Conservation (phyloP, 2,113 vertebrate genomes). For the Thermophis baileyi region DNA sequence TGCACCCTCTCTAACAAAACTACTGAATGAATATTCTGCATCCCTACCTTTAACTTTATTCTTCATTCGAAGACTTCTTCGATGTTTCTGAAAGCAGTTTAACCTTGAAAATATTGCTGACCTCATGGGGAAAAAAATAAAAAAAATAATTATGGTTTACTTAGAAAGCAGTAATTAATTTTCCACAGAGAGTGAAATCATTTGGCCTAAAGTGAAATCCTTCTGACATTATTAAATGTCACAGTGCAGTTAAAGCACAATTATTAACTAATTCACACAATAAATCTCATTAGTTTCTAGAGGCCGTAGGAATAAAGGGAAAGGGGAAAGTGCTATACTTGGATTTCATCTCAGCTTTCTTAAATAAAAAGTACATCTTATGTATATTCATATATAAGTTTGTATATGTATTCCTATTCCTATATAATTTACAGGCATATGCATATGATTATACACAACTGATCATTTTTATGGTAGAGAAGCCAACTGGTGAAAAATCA, state of each 20-base stretch:
- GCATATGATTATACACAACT: not conserved
- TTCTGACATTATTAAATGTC: conserved; percentile 77
- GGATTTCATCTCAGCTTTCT: conserved; percentile 58
- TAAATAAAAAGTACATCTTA: conserved; percentile 10
- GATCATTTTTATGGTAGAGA: not conserved
- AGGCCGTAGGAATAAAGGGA: conserved; percentile 64
- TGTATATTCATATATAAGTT: not conserved
- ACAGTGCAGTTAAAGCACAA: conserved; percentile 73
- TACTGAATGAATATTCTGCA: not conserved
- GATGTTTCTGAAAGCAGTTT: conserved; percentile 59
- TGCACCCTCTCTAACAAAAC: not conserved
- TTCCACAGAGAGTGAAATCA: conserved; percentile 66
- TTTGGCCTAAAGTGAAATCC: conserved; percentile 72
- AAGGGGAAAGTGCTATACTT: conserved; percentile 57
- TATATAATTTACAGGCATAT: not conserved
- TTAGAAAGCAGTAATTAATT: conserved; percentile 66
- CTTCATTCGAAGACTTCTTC: conserved; percentile 32
- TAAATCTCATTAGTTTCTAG: conserved; percentile 73
- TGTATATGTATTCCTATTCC: not conserved
- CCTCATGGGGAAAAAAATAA: conserved; percentile 23
- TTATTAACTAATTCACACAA: conserved; percentile 76
- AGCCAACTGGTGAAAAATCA: not conserved
- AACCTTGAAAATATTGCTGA: conserved; percentile 65
- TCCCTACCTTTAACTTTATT: not conserved
- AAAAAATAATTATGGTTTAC: conserved; percentile 44